These are phyloP conservation scores for Rhopalosiphum maidis DNA, from an alignment of 1,140 invertebrate genomes.

Conservation along the genomic window DNA sequence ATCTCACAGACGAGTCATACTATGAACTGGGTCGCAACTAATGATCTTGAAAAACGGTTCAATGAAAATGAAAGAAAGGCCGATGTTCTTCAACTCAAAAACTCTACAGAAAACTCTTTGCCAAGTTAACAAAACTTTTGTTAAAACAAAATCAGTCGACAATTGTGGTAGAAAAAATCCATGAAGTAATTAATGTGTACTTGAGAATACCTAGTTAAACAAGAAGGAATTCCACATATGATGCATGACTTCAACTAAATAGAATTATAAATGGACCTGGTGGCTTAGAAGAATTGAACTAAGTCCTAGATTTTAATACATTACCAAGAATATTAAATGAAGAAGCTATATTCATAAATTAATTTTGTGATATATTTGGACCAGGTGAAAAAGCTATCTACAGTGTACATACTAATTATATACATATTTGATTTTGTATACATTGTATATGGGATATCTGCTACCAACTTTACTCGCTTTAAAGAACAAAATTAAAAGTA, in stretches of 20 bases:
- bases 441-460: too few relatives aligned
- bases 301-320: not conserved
- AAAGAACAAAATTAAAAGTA: too few relatives aligned
- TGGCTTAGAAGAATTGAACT: not conserved
- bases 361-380: not conserved
- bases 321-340: not conserved
- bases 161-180: not conserved
- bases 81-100: not conserved
- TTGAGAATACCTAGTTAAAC: not conserved
- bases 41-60: not conserved
- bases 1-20: not conserved
- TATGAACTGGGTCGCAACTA: not conserved
- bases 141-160: constrained; percentile 6
- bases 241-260: not conserved
- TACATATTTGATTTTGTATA: too few relatives aligned
- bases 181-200: not conserved
- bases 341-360: not conserved
- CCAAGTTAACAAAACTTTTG: not conserved
- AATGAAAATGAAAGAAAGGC: not conserved
- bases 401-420: too few relatives aligned
- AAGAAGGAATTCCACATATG: not conserved
- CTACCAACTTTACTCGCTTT: too few relatives aligned
- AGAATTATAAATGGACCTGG: not conserved
- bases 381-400: too few relatives aligned
- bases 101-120: not conserved